Conservation (phyloP, 2,888 invertebrate species). For the Habroteleia sp. region DNA sequence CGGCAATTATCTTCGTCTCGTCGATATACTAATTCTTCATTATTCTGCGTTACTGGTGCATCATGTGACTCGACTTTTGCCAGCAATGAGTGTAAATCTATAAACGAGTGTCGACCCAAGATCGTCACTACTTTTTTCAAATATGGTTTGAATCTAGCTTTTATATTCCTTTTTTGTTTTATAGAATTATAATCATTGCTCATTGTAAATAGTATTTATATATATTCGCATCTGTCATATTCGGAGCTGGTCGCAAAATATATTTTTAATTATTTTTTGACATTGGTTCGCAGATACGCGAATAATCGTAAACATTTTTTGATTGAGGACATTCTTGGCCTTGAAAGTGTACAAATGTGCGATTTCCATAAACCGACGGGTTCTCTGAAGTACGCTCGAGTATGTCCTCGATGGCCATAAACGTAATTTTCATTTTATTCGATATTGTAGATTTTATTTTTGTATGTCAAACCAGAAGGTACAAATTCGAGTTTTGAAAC, state of each 20-base stretch:
- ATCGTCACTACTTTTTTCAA: not conserved
- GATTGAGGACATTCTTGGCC: constrained; percentile 19
- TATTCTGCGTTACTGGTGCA: constrained; percentile 28
- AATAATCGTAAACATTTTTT: too few relatives aligned
- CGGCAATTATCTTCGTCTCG: constrained; percentile 17
- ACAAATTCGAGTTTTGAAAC: constrained; percentile 14
- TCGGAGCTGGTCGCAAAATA: constrained; percentile 49
- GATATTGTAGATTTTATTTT: constrained; percentile 21
- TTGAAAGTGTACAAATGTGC: constrained; percentile 17
- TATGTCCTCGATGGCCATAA: constrained; percentile 10
- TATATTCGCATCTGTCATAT: constrained; percentile 53
- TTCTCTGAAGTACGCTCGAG: constrained; percentile 2
- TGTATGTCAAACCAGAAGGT: constrained; percentile 8
- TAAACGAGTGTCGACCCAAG: constrained; percentile 4
- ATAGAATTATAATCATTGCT: constrained; percentile 55
- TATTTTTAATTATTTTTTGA: constrained; percentile 21
- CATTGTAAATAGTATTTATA: constrained; percentile 64
- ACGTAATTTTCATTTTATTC: constrained; percentile 1
- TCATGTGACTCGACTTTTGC: constrained; percentile 17
- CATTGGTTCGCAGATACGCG: not conserved
- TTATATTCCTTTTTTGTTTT: constrained; percentile 23
- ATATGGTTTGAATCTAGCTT: too few relatives aligned
- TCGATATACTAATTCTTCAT: constrained; percentile 37
- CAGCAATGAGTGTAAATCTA: constrained; percentile 47
- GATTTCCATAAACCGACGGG: not conserved